These are phyloP conservation scores for Amphimallon solstitiale DNA, from an alignment of 2,888 invertebrate species.

Conservation along the genomic window DNA sequence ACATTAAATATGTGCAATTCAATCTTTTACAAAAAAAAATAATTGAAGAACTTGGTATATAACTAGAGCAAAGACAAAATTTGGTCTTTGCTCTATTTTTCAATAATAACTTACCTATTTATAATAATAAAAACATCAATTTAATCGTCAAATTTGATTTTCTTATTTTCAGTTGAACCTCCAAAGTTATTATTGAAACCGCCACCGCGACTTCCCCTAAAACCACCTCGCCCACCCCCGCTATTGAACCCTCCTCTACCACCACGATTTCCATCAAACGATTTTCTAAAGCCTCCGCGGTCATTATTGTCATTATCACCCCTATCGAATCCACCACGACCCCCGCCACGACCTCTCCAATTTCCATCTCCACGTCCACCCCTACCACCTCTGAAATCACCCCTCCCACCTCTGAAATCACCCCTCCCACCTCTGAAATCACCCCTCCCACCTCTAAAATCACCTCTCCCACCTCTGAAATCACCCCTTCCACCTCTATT, in stretches of 20 bases:
- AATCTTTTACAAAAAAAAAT: not conserved
- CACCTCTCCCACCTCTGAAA: conserved; percentile 43
- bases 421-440: conserved; percentile 43
- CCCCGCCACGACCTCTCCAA: conserved; percentile 51
- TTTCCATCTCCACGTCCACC: conserved; percentile 55
- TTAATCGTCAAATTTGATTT: conserved; percentile 74
- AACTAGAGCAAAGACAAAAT: not conserved
- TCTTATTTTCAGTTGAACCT: conserved; percentile 74
- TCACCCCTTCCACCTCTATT: conserved; percentile 52
- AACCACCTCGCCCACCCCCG: conserved; percentile 52
- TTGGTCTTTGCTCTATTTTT: not conserved
- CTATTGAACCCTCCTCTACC: conserved; percentile 40
- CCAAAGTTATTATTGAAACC: conserved; percentile 53
- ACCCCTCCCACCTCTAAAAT: conserved; percentile 50
- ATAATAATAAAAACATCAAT: conserved; percentile 32
- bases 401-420: conserved; percentile 49
- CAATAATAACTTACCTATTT: conserved; percentile 29
- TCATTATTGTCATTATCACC: conserved; percentile 46
- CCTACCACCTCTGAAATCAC: conserved; percentile 52
- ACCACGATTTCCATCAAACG: conserved; percentile 51
- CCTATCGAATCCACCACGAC: conserved; percentile 48
- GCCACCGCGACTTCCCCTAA: conserved; percentile 52
- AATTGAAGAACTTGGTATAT: no score
- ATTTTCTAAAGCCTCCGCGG: conserved; percentile 54
- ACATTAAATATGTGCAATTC: not conserved